These are phyloP conservation scores for Nibea coibor DNA, from an alignment of 2,113 vertebrate genomes.

Conservation along the genomic window DNA sequence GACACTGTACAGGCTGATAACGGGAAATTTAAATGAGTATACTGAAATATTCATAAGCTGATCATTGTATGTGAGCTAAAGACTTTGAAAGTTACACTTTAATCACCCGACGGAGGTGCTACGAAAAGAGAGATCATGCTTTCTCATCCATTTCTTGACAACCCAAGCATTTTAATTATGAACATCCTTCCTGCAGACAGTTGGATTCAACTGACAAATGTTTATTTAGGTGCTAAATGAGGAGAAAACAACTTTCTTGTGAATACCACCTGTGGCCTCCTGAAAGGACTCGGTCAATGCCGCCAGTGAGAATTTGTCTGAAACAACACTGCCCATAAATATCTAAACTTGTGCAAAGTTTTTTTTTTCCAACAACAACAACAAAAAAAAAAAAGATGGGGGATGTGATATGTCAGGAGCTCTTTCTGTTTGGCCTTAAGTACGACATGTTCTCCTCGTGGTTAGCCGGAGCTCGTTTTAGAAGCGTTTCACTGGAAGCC, in stretches of 20 bases:
- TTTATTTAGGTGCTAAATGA: conserved; percentile 44
- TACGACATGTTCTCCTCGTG: conserved; percentile 71
- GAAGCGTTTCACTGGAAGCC: conserved; percentile 86
- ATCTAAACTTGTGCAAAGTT: conserved; percentile 67
- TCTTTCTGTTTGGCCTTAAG: conserved; percentile 57
- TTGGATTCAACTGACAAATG: conserved; percentile 47
- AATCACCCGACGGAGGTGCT: conserved; percentile 79
- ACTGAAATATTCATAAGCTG: conserved; percentile 90
- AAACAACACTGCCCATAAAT: conserved; percentile 41
- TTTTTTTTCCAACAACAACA: not conserved
- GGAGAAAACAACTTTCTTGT: conserved; percentile 25
- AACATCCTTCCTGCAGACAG: conserved; percentile 20
- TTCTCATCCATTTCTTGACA: conserved; percentile 8
- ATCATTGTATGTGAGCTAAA: conserved; percentile 88
- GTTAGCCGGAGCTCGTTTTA: conserved; percentile 81
- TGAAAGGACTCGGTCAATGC: conserved; percentile 11
- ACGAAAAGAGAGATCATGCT: not conserved
- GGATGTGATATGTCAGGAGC: conserved; percentile 50
- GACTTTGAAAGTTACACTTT: conserved; percentile 79
- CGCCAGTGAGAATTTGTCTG: conserved; percentile 27
- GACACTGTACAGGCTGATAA: conserved; percentile 80
- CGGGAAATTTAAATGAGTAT: conserved; percentile 93
- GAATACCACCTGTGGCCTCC: conserved; percentile 65
- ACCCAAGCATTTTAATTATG: not conserved
- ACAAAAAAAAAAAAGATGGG: not conserved